Conservation (phyloP, 2,797 vertebrate species). For the Peromyscus attwateri region DNA sequence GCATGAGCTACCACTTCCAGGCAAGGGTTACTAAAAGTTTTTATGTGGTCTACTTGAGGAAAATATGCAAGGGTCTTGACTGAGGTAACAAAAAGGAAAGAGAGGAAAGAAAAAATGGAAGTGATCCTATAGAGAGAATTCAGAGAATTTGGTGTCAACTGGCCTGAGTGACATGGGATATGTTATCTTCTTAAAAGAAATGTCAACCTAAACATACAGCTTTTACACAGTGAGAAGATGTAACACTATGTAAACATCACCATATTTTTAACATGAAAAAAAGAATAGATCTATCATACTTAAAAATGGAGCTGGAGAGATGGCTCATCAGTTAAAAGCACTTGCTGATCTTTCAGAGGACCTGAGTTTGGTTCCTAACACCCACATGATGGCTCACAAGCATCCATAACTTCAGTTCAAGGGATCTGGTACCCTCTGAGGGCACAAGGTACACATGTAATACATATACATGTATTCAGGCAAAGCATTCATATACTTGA, state of each 20-base stretch:
- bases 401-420: background rate
- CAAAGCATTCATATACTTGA: background rate
- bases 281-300: constrained; percentile 16
- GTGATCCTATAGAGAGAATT: background rate
- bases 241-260: constrained; percentile 3
- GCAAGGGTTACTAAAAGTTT: background rate
- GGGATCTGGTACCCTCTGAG: background rate
- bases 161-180: background rate
- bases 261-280: background rate
- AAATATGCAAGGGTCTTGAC: constrained; percentile 16
- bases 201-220: constrained; percentile 17
- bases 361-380: background rate
- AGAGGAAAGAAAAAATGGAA: constrained; percentile 6
- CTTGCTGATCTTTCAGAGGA: background rate
- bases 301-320: constrained; percentile 41
- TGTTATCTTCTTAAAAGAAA: constrained; percentile 35
- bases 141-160: constrained; percentile 22
- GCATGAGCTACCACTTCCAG: background rate
- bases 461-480: background rate
- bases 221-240: constrained; percentile 8
- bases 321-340: background rate
- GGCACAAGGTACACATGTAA: background rate
- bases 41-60: background rate
- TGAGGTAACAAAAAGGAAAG: constrained; percentile 15
- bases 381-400: background rate